Evolutionary conservation across 92 coral and sea anemone genomes (phyloP), one percentile per base, ranked within the genome.

Genomic region (Porites divaricata): DNA sequence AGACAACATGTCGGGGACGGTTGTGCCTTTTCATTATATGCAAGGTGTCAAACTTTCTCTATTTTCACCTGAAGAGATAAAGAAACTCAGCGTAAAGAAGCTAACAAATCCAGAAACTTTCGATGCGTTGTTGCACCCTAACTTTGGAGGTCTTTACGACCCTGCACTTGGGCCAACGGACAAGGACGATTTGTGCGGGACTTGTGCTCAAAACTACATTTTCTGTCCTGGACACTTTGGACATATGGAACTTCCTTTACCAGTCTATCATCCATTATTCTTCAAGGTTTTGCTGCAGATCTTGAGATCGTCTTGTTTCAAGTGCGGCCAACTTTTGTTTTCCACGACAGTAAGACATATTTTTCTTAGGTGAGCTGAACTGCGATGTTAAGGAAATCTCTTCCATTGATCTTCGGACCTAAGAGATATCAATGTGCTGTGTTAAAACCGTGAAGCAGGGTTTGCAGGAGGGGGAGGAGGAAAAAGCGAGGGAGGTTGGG

Each of bases 131-230:
- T 87, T 87, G 28, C 91, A 96, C 70, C 91, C 99, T 26, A 96
- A 88, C 35, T 95, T 83, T 83, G 99, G 99, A 21, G 99, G 99
- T 19, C 70, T 96, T 8, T 96, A 96, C 81, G 99, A 96, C 66
- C 99, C 99, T 13, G 91, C 94, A 2, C 80, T 96, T 77, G 99
- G 99, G 1, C 99, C 99, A 9, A 95, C 99, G 16, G 99, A 96
- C 64, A 91, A 91, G 57, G 97, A 96, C 72, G 99, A 96, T 49
- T 67, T 96, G 86, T 96, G 99, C 63, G 93, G 95, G 24, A 95
- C 99, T 8, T 96, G 99, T 76, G 95, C 95, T 4, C 98, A 95
- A 89, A 94, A 93, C 85, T 85, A 78, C 61, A 71, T 96, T 76
- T 69, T 91, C 83, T 96, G 99, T 10, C 99, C 99, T 11, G 99